A percentile compares a stretch with the other conserved stretches of the same genome.
These are phyloP conservation scores for Syritta pipiens DNA, from an alignment of 2,888 invertebrate species.

Conservation along the genomic window DNA sequence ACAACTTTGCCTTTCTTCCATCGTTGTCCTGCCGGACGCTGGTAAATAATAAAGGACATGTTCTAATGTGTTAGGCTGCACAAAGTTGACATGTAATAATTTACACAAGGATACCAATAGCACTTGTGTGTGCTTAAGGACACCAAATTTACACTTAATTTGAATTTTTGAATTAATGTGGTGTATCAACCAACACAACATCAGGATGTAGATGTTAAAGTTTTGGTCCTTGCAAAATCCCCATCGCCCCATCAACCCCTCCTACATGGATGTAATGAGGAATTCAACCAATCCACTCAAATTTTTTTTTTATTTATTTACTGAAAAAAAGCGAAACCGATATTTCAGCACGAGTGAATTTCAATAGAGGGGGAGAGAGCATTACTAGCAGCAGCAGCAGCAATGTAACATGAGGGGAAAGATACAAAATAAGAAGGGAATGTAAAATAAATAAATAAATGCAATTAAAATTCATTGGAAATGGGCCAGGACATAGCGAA, in stretches of 20 bases:
- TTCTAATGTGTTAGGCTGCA: conserved; percentile 6
- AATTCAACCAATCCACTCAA: background rate
- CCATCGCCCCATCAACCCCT: too few relatives aligned
- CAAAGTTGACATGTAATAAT: conserved; percentile 29
- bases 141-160: conserved; percentile 11
- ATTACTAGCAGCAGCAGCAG: too few relatives aligned
- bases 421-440: background rate
- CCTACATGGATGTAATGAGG: too few relatives aligned
- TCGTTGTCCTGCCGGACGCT: conserved; percentile 7
- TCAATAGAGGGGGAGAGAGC: background rate
- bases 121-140: background rate
- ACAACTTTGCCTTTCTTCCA: conserved; percentile 4
- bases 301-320: background rate
- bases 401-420: background rate
- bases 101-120: conserved; percentile 11
- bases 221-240: too few relatives aligned
- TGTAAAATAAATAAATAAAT: background rate
- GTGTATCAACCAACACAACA: background rate
- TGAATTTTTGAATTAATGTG: conserved; percentile 30
- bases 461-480: conserved; percentile 16
- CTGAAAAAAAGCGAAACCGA: conserved; percentile 1
- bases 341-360: conserved; percentile 2
- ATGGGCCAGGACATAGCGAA: background rate
- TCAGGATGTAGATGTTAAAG: background rate
- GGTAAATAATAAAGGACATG: conserved; percentile 27